Base-by-base conservation (phyloP, 2,113 vertebrate species). In the Choloepus hoffmanni region DNA sequence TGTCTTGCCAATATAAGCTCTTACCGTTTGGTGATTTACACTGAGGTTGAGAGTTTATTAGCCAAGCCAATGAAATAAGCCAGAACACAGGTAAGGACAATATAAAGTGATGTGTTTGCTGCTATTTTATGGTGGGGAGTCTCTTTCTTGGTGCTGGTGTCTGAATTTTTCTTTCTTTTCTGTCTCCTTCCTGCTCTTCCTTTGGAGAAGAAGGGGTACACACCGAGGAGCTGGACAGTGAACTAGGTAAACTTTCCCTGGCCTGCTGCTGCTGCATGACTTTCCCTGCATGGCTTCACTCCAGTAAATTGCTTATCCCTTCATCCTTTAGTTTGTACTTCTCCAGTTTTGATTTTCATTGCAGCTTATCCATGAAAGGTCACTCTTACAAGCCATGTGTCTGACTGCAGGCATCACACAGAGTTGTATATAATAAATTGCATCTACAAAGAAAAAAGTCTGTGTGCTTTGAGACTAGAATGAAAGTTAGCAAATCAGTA, bases 181-280 rank as follows among this genome's bases (percentile, higher is more conserved):
- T 98, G 85, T 98, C 98, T 98, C 97, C 98, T 98, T 98, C 97
- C 97, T 98, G 98, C 98, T 98, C 96, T 97, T 98, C 98, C 98
- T 95, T 97, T 99, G 98, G 99, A 99, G 99, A 98, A 99, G 99
- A 99, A 99, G 99, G 99, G 98, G 99, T 99, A 96, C 99, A 99
- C 96, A 99, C 99, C 98, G 99, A 99, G 98, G 99, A 99, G 98
- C 99, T 99, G 99, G 99, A 99, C 99, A 99, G 99, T 99, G 99
- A 99, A 98, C 98, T 99, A 98, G 99, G 99, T 99, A 99, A 98
- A 99, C 97, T 96, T 96, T 96, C 97, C 96, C 98, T 89, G 96
- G 96, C 79, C 93, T 96, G 97, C 96, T 92, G 90, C 93, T 97
- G 87, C 85, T 97, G 72, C 96, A 90, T 98, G 86, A 92, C 72